Evolutionary conservation across 2,888 invertebrate genomes (phyloP), one percentile per base, ranked within the genome.

Genomic region (Heliconius ismenius): DNA sequence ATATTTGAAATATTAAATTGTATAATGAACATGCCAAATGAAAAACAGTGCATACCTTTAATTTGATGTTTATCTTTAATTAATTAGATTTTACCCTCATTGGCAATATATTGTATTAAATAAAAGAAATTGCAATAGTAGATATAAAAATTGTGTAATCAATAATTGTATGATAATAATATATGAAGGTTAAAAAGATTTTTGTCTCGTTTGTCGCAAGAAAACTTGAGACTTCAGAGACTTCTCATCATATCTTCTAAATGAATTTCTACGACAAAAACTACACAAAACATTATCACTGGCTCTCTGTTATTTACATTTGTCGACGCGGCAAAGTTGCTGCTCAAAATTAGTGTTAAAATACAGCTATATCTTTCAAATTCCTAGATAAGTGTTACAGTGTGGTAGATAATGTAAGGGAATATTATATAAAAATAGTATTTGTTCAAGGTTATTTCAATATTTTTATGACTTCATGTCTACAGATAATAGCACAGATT

Each of bases 371-470:
- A 49, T 49, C 49, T 49, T 49, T 49, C 3, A 10, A 58, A n/a
- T 58, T 58, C 21, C 18, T 60, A 60, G n/a, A 24, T 60, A 60
- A n/a, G 6, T 11, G 24, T 60, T 13, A 60, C 13, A 26, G 62
- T 62, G 26, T 26, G 15, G 26, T 60, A 24, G 15, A 62, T 62
- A 62, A 15, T 62, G 3, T 58, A 9, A 58, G 21, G 10, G n/a
- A 58, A 58, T 58, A 58, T 58, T n/a, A 58, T n/a, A 58, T 62
- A 6, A 15, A 65, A 32, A 65, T 32, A 65, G n/a, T n/a, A n/a
- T 13, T 39, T 36, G 39, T 65, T 65, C 65, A 65, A 65, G 65
- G 36, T 39, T 39, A 65, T 32, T 24, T 65, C 11, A 39, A n/a
- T 65, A 65, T n/a, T 32, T 64, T 63, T 28, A 63, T 64, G 10